Percentiles rank a stretch among this genome's conserved stretches.
Evolutionary conservation across 2,888 invertebrate species (phyloP).

Genomic region (Coelogynopora nodosa): DNA sequence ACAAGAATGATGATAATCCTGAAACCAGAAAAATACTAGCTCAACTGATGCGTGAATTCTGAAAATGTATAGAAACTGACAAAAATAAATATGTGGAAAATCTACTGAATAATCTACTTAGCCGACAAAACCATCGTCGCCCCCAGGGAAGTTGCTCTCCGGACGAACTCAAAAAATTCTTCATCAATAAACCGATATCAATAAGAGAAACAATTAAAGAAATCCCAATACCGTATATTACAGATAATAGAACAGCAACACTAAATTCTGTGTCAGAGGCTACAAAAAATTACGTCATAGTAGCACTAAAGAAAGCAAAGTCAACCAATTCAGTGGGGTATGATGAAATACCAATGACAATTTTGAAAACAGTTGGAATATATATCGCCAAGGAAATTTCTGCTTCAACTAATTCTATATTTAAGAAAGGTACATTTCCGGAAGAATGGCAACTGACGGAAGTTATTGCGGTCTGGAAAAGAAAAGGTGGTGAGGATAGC

Average conservation of each 20-base stretch:
- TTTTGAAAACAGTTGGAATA: not conserved
- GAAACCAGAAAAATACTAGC: no score
- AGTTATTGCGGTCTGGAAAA: not conserved
- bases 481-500: not conserved
- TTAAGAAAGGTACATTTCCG: not conserved
- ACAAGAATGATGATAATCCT: not conserved
- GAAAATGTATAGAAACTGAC: not conserved
- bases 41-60: not conserved
- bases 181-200: no score
- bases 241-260: no score
- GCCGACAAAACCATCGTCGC: no score
- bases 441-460: not conserved
- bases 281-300: not conserved
- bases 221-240: not conserved
- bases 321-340: not conserved
- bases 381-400: not conserved
- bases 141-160: not conserved
- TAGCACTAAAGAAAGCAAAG: not conserved
- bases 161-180: not conserved
- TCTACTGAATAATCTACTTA: not conserved
- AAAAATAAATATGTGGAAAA: not conserved
- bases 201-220: not conserved
- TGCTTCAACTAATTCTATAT: not conserved
- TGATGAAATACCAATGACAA: not conserved
- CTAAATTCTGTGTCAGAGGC: not conserved